Conservation (phyloP, 2,797 vertebrate genomes). For the Amniataba percoides region DNA sequence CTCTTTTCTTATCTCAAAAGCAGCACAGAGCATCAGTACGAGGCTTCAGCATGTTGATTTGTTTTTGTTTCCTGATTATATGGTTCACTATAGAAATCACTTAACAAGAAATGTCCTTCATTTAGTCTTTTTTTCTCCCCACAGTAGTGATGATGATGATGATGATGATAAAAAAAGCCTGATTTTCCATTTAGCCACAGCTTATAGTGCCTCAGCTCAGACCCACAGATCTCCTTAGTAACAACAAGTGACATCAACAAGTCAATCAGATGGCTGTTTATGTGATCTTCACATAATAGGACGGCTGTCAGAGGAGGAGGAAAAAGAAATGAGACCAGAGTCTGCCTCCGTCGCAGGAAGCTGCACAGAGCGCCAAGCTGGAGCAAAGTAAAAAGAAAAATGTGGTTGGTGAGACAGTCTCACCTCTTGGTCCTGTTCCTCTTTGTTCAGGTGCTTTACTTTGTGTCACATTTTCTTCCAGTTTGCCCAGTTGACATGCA, state of each 20-base stretch:
- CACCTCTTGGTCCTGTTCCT: not conserved
- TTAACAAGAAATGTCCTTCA: not conserved
- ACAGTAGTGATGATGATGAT: not conserved
- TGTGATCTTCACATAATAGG: conserved; percentile 43
- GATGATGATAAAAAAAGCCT: not conserved
- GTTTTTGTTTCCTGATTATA: not conserved
- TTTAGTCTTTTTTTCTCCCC: not conserved
- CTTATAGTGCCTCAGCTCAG: conserved; percentile 9
- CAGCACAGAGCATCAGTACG: no score
- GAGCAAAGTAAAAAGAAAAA: not conserved
- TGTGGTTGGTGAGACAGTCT: not conserved
- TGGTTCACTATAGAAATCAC: not conserved
- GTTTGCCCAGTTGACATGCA: not conserved
- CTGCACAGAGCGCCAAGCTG: not conserved
- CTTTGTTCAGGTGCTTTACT: not conserved
- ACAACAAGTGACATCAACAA: conserved; percentile 45
- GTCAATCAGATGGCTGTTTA: conserved; percentile 48
- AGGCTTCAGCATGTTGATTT: no score
- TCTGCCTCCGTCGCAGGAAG: not conserved
- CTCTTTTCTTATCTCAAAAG: not conserved
- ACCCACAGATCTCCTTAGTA: conserved; percentile 54
- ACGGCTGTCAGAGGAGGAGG: conserved; percentile 1
- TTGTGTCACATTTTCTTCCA: not conserved
- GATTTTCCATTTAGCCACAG: conserved; percentile 5
- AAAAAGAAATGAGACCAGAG: not conserved